phyloP scores from a whole-genome alignment of 2,797 vertebrate species.

The Clarias laeviceps region DNA sequence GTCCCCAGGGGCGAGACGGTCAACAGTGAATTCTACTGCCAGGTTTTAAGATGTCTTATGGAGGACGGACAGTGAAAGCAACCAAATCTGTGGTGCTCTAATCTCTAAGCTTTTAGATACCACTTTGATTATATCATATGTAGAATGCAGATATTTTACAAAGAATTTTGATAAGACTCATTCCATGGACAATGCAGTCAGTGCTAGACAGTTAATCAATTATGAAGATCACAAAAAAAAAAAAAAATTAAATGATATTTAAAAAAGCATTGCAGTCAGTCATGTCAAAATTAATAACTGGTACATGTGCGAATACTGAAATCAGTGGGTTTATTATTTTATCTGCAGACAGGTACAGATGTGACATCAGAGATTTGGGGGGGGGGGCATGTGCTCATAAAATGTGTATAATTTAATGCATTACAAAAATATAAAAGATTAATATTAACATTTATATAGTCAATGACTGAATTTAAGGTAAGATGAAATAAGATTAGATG shows the following conservation, averaged over 20 bases:
- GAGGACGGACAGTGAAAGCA: no score
- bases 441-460: not conserved
- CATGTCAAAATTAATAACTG: not conserved
- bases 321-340: not conserved
- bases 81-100: no score
- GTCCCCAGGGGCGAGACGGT: no score
- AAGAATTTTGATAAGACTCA: not conserved
- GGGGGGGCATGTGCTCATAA: not conserved
- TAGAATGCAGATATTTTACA: not conserved
- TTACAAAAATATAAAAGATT: not conserved
- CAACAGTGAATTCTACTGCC: no score
- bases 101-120: no score
- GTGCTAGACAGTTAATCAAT: not conserved
- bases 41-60: no score
- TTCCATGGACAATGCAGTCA: not conserved
- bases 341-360: not conserved
- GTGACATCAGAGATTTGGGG: not conserved
- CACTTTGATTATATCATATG: not conserved
- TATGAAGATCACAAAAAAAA: not conserved
- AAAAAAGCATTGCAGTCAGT: not conserved
- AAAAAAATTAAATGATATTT: no score
- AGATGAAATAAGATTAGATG: no score
- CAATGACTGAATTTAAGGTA: no score
- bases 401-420: not conserved
- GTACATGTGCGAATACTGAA: not conserved